Evolutionary conservation across 1,140 invertebrate genomes (phyloP).

Genomic region (Eupristina koningsbergeri): DNA sequence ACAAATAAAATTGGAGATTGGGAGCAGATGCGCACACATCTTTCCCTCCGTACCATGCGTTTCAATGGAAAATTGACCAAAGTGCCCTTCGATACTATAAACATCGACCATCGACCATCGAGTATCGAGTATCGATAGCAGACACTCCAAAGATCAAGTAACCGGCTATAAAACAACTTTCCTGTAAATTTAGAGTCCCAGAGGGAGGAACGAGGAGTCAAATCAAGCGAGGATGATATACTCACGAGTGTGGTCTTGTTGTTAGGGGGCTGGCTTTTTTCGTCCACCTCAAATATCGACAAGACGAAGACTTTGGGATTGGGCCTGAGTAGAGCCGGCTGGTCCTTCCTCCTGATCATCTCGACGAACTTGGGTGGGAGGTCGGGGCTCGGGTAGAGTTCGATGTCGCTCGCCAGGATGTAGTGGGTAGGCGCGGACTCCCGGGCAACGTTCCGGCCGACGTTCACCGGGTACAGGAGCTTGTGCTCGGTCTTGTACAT

Average conservation of each 20-base stretch:
- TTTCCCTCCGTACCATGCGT: no score
- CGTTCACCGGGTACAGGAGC: conserved; percentile 90
- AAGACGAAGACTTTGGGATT: conserved; percentile 86
- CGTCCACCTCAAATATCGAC: conserved; percentile 87
- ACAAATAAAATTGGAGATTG: no score
- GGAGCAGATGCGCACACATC: no score
- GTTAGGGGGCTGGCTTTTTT: conserved; percentile 79
- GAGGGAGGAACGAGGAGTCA: no score
- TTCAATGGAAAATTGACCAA: no score
- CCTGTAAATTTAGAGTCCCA: no score
- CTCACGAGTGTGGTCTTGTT: conserved; percentile 82
- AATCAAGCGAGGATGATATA: not conserved
- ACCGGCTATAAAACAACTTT: no score
- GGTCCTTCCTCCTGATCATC: conserved; percentile 83
- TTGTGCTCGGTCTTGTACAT: conserved; percentile 87
- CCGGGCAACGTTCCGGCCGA: conserved; percentile 88
- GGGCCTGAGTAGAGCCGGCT: conserved; percentile 76
- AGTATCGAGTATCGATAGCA: no score
- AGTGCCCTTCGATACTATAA: no score
- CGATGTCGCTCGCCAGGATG: conserved; percentile 89
- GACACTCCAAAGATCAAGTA: no score
- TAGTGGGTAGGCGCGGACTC: conserved; percentile 87
- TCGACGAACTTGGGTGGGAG: conserved; percentile 84
- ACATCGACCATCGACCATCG: no score
- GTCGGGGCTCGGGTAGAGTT: conserved; percentile 88